phyloP scores from a whole-genome alignment of 2,113 vertebrate genomes.

The Craseonycteris thonglongyai region DNA sequence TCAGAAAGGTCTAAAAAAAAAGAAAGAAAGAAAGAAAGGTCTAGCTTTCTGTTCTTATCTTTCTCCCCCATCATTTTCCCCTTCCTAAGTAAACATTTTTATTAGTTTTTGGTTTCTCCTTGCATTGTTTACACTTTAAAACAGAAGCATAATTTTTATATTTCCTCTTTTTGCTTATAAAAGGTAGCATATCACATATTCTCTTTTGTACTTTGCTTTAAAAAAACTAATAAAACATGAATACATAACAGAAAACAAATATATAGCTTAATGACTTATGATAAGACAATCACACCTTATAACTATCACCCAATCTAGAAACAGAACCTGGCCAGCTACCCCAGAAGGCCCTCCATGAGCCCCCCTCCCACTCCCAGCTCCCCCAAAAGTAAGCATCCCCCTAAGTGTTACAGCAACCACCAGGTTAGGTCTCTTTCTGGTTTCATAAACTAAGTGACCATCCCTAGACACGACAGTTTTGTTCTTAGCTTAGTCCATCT shows the following conservation, averaged over 20 bases:
- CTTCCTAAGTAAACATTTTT: not conserved
- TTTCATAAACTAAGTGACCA: not conserved
- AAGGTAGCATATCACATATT: not conserved
- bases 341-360: not conserved
- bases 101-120: not conserved
- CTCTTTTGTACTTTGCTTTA: not conserved
- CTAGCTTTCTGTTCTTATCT: not conserved
- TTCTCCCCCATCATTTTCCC: not conserved
- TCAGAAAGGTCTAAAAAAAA: not conserved
- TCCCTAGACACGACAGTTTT: not conserved
- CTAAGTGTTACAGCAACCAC: not conserved
- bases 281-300: not conserved
- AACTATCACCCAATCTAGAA: not conserved
- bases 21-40: too few relatives aligned
- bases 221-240: not conserved
- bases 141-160: not conserved
- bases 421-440: not conserved
- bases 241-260: not conserved
- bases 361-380: not conserved
- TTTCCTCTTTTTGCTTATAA: not conserved
- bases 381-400: not conserved
- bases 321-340: not conserved
- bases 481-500: not conserved
- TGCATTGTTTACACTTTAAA: not conserved
- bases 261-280: not conserved